Conservation (phyloP, 1,140 invertebrate species). For the Pachypsylla venusta region DNA sequence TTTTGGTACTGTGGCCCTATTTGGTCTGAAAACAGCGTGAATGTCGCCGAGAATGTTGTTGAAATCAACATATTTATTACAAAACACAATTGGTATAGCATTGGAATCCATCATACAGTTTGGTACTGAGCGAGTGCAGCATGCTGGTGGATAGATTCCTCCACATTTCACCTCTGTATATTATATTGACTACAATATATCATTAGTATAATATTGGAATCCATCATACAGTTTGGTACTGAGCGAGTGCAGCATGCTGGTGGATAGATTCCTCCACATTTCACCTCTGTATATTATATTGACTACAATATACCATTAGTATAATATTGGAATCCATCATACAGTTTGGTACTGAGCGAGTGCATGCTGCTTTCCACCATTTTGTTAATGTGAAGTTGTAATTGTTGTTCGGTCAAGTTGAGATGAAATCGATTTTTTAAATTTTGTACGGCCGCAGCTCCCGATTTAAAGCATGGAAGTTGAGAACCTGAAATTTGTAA, state of each 20-base stretch:
- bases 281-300: too few relatives aligned
- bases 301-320: slow-evolving; percentile 89
- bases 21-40: too few relatives aligned
- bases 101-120: slow-evolving; percentile 97
- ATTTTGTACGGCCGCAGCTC: slow-evolving; percentile 66
- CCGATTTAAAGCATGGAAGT: slow-evolving; percentile 88
- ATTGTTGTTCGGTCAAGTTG: slow-evolving; percentile 86
- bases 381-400: slow-evolving; percentile 78
- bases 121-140: slow-evolving; percentile 89
- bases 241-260: slow-evolving; percentile 85
- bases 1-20: too few relatives aligned
- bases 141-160: slow-evolving; percentile 90
- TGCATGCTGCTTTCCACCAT: slow-evolving; percentile 89
- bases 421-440: slow-evolving; percentile 88
- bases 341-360: slow-evolving; percentile 92
- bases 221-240: slow-evolving; percentile 97
- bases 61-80: too few relatives aligned
- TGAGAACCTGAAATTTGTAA: slow-evolving; percentile 94
- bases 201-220: slow-evolving; percentile 98
- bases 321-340: slow-evolving; percentile 98
- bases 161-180: too few relatives aligned
- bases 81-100: slow-evolving; percentile 97
- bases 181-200: slow-evolving; percentile 71
- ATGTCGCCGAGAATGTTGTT: too few relatives aligned
- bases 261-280: too few relatives aligned